A percentile compares a stretch with the other conserved stretches of the same genome.
phyloP scores from a whole-genome alignment of 1,140 invertebrate species.

The Solen grandis region DNA sequence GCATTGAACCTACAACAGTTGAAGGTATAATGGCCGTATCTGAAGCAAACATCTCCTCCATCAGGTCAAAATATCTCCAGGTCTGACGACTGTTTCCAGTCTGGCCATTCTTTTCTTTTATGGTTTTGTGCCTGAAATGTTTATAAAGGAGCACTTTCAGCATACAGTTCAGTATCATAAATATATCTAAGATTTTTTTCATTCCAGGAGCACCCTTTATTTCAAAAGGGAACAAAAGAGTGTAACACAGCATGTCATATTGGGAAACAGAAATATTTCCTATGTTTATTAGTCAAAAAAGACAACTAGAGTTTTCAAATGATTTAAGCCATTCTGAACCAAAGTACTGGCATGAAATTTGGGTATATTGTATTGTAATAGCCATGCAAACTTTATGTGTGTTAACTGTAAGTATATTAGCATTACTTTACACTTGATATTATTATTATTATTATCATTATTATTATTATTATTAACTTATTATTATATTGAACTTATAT shows the following conservation, averaged over 20 bases:
- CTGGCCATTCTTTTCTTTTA: conserved; percentile 6
- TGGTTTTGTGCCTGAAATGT: conserved; percentile 15
- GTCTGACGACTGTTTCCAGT: conserved; percentile 2
- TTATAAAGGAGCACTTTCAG: not conserved
- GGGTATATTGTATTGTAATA: no score
- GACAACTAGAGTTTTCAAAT: not conserved
- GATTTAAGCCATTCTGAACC: no score
- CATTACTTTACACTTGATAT: no score
- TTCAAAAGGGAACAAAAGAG: not conserved
- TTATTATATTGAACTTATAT: no score
- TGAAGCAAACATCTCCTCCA: conserved; percentile 22
- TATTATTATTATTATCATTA: no score
- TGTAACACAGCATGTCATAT: not conserved
- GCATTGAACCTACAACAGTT: not conserved
- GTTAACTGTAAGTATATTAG: no score
- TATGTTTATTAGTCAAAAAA: not conserved
- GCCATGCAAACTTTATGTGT: no score
- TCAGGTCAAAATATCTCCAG: conserved; percentile 10
- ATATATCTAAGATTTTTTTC: not conserved
- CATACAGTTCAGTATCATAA: no score
- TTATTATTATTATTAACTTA: no score
- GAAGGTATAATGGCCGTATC: not conserved
- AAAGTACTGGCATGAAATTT: no score
- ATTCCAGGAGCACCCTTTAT: not conserved
- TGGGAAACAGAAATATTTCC: not conserved